These are phyloP conservation scores for Epizoanthus ramosus DNA, from an alignment of 92 coral and sea anemone genomes.

Conservation along the genomic window DNA sequence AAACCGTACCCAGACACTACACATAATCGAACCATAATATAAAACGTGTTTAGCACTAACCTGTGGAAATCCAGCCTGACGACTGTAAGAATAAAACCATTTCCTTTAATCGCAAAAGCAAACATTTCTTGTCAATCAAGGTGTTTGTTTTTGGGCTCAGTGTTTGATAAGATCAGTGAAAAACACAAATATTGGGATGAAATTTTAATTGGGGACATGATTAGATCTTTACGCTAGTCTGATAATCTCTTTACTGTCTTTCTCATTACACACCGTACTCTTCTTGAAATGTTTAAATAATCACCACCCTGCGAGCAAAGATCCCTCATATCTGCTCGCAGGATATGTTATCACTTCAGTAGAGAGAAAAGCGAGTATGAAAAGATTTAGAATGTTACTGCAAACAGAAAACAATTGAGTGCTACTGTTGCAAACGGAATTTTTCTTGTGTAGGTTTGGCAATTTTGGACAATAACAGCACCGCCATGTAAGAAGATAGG, in stretches of 20 bases:
- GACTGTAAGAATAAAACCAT: background rate
- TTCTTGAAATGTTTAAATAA: background rate
- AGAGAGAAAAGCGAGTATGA: background rate
- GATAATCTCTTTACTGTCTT: constrained; percentile 9
- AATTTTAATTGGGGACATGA: constrained; percentile 34
- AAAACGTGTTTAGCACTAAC: too few species aligned
- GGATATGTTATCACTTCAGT: too few species aligned
- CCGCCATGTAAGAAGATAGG: too few species aligned
- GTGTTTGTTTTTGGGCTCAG: constrained; percentile 25
- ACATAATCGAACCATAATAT: too few species aligned
- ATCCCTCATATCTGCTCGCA: background rate
- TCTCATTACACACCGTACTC: background rate
- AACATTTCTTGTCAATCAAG: constrained; percentile 6
- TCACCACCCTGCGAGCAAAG: background rate
- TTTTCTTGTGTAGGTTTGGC: too few species aligned
- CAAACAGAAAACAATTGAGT: too few species aligned
- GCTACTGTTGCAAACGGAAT: too few species aligned
- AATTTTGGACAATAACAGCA: too few species aligned
- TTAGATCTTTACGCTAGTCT: constrained; percentile 13
- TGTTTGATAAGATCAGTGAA: constrained; percentile 27
- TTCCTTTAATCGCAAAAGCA: constrained; percentile 4
- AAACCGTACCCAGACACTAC: too few species aligned
- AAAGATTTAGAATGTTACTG: too few species aligned
- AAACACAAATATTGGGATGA: constrained; percentile 25
- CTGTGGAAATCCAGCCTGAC: background rate